Evolutionary conservation across 2,797 vertebrate genomes (phyloP), one percentile per base, ranked within the genome.

Genomic region (Distichodus sexfasciatus): DNA sequence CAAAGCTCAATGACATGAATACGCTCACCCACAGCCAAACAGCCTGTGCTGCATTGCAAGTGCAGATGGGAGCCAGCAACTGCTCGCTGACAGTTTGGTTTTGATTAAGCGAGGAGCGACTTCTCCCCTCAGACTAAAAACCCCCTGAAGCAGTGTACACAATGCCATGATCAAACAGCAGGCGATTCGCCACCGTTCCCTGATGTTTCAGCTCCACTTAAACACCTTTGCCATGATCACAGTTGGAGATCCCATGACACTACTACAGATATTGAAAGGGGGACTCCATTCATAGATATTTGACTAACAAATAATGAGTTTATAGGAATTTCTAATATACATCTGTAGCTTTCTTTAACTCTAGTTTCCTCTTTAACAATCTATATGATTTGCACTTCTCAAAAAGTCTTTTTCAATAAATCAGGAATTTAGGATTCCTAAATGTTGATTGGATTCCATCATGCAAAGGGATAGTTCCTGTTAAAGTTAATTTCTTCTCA

Each of bases 141-240:
- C 47, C 63, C 55, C 64, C 69, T 12, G 17, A 66, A 72, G 72
- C 60, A 48, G 31, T 66, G 33, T 73, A 69, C 33, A 51, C 54
- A 77, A 54, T 66, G 57, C 28, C 19, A 62, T 74, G 69, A 74
- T 74, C 71, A 79, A 76, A 74, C 58, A 53, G 62, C 48, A 51
- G 72, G 15, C 33, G 35, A 57, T 51, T 72, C 63, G 55, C 50
- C 58, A 61, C 59, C 46, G 66, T 38, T 66, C 60, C 46, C 72
- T 60, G 51, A 69, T 69, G 70, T 70, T 70, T 77, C 48, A 73
- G 59, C 54, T 44, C 57, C 61, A 69, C 55, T 74, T 74, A 74
- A 69, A 76, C 10, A 35, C 69, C 53, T 75, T n/a, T 70, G 54
- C 54, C 36, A 40, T 53, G 65, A 69, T 58, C 69, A 54, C 74